Conservation (phyloP, 2,113 vertebrate genomes). For the Geococcyx californianus region DNA sequence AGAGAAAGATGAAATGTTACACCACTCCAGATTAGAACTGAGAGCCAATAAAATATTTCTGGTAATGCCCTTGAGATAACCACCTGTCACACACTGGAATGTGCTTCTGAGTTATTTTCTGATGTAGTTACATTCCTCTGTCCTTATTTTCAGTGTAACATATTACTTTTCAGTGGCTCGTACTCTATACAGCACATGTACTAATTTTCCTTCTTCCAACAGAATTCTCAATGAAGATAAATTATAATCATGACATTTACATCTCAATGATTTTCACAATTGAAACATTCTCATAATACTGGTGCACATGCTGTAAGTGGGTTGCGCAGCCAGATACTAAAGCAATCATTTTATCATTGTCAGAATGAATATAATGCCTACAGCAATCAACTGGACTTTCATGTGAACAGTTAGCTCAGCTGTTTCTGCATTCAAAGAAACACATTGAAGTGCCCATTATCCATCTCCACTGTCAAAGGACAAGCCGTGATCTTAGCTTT, state of each 20-base stretch:
- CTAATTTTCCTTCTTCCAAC: conserved; percentile 31
- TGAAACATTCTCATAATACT: conserved; percentile 37
- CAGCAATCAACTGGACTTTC: conserved; percentile 57
- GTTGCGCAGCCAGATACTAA: conserved; percentile 58
- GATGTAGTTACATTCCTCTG: neutral
- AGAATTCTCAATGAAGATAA: conserved; percentile 62
- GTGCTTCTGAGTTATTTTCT: conserved; percentile 2
- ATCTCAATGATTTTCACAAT: conserved; percentile 65
- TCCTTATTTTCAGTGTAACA: conserved; percentile 4
- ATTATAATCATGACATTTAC: conserved; percentile 67
- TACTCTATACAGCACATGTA: neutral
- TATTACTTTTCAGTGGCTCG: neutral
- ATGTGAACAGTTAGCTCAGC: conserved; percentile 55
- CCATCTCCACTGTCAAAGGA: conserved; percentile 22
- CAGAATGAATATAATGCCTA: conserved; percentile 61
- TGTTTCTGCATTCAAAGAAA: conserved; percentile 33
- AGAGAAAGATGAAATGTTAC: neutral
- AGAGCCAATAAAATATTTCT: neutral
- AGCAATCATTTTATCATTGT: conserved; percentile 67
- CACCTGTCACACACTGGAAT: neutral
- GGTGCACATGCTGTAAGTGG: conserved; percentile 43
- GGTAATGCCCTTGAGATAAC: conserved; percentile 40
- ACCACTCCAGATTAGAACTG: neutral
- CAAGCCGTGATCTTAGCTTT: neutral
- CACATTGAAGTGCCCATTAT: conserved; percentile 1